Evolutionary conservation across 2,888 invertebrate genomes (phyloP).

Genomic region (Acrobasis suavella): DNA sequence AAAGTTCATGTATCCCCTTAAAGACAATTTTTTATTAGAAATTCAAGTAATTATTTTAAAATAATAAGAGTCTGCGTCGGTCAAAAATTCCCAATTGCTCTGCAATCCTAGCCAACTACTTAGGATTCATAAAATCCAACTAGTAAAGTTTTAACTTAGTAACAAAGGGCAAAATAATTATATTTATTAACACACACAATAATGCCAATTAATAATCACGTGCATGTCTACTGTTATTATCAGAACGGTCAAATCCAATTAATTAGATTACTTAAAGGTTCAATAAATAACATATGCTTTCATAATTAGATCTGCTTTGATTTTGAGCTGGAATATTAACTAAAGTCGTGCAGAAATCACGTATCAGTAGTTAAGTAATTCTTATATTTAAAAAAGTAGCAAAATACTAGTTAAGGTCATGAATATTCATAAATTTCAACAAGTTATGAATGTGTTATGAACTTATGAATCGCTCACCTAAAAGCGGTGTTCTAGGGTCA

Average conservation of each 20-base stretch:
- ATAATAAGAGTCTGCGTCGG: too few relatives aligned
- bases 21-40: too few relatives aligned
- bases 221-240: background rate
- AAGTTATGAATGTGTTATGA: background rate
- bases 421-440: background rate
- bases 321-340: background rate
- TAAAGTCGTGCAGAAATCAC: background rate
- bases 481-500: slow-evolving; percentile 48
- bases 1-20: too few relatives aligned
- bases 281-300: background rate
- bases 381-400: background rate
- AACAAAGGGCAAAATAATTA: too few relatives aligned
- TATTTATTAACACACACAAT: background rate
- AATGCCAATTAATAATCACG: background rate
- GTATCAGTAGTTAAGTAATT: background rate
- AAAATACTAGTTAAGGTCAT: background rate
- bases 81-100: too few relatives aligned
- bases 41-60: too few relatives aligned
- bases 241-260: background rate
- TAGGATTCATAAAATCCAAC: too few relatives aligned
- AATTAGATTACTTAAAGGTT: background rate
- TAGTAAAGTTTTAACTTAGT: too few relatives aligned
- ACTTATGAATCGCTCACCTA: slow-evolving; percentile 18
- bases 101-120: too few relatives aligned
- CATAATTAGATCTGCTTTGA: background rate